phyloP scores from a whole-genome alignment of 2,797 vertebrate species.

The Melanotaenia pygmaea region DNA sequence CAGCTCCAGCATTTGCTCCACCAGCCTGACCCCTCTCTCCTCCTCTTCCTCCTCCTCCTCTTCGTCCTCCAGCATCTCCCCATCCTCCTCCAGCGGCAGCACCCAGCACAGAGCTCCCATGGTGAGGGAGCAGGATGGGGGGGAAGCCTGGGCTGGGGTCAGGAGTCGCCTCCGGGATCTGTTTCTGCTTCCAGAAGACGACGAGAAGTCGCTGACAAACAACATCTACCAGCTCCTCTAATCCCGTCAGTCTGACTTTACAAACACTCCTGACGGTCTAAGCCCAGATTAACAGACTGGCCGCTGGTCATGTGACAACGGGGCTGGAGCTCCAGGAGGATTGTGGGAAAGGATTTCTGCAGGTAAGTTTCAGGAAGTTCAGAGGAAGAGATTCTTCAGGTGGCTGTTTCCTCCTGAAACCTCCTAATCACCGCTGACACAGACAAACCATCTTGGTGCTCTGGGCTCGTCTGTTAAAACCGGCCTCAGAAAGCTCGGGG shows the following conservation, averaged over 20 bases:
- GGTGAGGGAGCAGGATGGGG: not conserved
- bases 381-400: not conserved
- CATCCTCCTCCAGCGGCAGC: constrained; percentile 66
- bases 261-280: constrained; percentile 33
- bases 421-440: no score
- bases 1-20: constrained; percentile 37
- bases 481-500: no score
- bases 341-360: constrained; percentile 49
- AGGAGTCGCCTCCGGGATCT: constrained; percentile 30
- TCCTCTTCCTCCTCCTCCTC: constrained; percentile 33
- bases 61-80: constrained; percentile 41
- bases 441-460: no score
- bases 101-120: constrained; percentile 75
- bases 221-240: constrained; percentile 42
- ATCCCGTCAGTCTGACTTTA: constrained; percentile 36
- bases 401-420: no score
- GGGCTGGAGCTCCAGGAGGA: constrained; percentile 26
- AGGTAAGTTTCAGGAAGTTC: constrained; percentile 10
- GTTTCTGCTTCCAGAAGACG: not conserved
- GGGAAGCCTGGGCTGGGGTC: constrained; percentile 2
- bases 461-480: no score
- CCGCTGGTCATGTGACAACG: constrained; percentile 40
- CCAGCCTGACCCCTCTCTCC: constrained; percentile 7
- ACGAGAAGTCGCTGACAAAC: constrained; percentile 5
- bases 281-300: constrained; percentile 64